Conservation (phyloP, 2,113 vertebrate genomes). For the Engystomops pustulosus region DNA sequence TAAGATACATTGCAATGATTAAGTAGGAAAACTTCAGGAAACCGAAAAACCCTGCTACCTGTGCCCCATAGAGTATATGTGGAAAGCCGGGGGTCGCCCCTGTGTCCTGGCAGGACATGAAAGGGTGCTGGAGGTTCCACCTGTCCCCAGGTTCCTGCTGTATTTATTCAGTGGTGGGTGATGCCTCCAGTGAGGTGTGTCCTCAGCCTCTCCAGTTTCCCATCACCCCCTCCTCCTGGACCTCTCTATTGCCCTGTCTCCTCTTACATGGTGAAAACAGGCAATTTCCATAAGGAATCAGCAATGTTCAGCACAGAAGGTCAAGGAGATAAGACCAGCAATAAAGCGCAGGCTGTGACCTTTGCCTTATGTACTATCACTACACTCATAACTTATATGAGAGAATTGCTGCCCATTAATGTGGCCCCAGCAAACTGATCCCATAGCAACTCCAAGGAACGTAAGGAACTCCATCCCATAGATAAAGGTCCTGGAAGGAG, state of each 20-base stretch:
- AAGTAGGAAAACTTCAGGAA: no score
- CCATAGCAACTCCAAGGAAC: background rate
- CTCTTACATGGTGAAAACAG: conserved; percentile 24
- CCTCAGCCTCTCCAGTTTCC: conserved; percentile 57
- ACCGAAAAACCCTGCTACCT: no score
- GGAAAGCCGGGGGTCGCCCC: no score
- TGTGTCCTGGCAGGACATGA: conserved; percentile 37
- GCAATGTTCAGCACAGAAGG: background rate
- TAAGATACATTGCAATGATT: no score
- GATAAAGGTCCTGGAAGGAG: background rate
- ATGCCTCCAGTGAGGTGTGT: conserved; percentile 52
- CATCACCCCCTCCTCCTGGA: conserved; percentile 58
- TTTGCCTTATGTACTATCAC: background rate
- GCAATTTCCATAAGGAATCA: conserved; percentile 36
- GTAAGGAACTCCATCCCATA: background rate
- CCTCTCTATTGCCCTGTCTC: conserved; percentile 9
- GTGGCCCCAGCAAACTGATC: background rate
- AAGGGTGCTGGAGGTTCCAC: conserved; percentile 35
- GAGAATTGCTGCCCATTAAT: no score
- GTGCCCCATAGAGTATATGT: no score
- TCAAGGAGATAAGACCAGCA: conserved; percentile 17
- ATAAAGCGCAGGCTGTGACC: conserved; percentile 17
- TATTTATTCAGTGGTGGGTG: conserved; percentile 44
- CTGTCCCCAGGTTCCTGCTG: conserved; percentile 25
- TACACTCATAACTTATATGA: no score